These are phyloP conservation scores for Coremacera marginata DNA, from an alignment of 2,888 invertebrate species.

Conservation along the genomic window DNA sequence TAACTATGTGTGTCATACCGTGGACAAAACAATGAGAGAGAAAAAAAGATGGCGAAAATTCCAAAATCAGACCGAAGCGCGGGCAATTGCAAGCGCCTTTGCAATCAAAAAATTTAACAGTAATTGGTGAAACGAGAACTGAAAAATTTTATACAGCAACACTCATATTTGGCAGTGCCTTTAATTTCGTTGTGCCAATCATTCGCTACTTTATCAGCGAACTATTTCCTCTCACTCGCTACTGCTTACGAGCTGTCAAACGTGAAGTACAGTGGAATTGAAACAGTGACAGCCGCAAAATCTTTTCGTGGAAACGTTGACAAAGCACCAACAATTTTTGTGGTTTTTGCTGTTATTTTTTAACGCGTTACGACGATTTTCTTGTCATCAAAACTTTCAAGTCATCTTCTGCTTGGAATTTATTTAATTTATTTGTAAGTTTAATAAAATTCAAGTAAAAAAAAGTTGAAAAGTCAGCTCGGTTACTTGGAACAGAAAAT, in stretches of 20 bases:
- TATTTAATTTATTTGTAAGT: too few relatives aligned
- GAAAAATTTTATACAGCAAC: not conserved
- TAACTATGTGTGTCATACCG: too few relatives aligned
- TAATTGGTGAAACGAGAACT: too few relatives aligned
- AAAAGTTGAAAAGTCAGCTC: too few relatives aligned
- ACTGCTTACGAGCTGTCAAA: slow-evolving; percentile 36
- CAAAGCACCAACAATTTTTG: slow-evolving; percentile 41
- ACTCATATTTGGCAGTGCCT: slow-evolving; percentile 8
- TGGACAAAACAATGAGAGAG: too few relatives aligned
- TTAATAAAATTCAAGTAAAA: too few relatives aligned
- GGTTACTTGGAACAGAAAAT: too few relatives aligned
- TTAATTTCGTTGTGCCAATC: not conserved
- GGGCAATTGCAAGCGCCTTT: too few relatives aligned
- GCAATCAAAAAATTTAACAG: too few relatives aligned
- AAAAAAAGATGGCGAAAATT: too few relatives aligned
- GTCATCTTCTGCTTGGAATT: not conserved
- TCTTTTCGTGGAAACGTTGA: slow-evolving; percentile 21
- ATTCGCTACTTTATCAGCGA: slow-evolving; percentile 6
- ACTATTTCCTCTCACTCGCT: slow-evolving; percentile 1
- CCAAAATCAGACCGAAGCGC: too few relatives aligned
- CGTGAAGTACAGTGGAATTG: slow-evolving; percentile 17
- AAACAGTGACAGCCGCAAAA: slow-evolving; percentile 32
- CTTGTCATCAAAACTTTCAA: slow-evolving; percentile 32
- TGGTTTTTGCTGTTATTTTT: slow-evolving; percentile 35
- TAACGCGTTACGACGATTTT: slow-evolving; percentile 31